phyloP scores from a whole-genome alignment of 2,888 invertebrate species.

The Neoitamus cyanurus region DNA sequence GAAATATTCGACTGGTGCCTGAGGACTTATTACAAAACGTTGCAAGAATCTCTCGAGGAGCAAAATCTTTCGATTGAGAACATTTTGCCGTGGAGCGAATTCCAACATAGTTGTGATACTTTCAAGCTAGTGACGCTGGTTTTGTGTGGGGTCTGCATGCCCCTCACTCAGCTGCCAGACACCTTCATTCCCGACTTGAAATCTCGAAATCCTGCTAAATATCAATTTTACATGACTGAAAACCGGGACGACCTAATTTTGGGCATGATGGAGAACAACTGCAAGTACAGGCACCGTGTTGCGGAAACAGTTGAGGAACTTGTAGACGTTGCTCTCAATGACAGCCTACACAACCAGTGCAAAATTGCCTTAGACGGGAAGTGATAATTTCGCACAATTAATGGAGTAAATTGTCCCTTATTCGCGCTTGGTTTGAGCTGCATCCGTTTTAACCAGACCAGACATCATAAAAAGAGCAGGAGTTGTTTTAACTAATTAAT shows the following conservation, averaged over 20 bases:
- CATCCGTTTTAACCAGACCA: too few species aligned
- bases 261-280: constrained; percentile 55
- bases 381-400: not conserved
- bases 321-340: not conserved
- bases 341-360: not conserved
- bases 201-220: constrained; percentile 59
- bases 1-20: constrained; percentile 53
- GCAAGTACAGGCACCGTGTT: constrained; percentile 56
- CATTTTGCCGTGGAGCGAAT: constrained; percentile 56
- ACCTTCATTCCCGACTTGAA: constrained; percentile 62
- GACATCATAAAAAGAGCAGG: too few species aligned
- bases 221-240: constrained; percentile 63
- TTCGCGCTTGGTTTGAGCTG: too few species aligned
- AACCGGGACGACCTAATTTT: constrained; percentile 57
- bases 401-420: not conserved
- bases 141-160: constrained; percentile 62
- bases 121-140: constrained; percentile 63
- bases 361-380: not conserved
- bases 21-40: constrained; percentile 56
- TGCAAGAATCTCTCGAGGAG: constrained; percentile 58
- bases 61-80: constrained; percentile 18
- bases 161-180: constrained; percentile 60
- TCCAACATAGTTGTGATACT: constrained; percentile 60
- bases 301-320: constrained; percentile 59
- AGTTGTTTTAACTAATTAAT: not conserved